These are phyloP conservation scores for Trachymyrmex septentrionalis DNA, from an alignment of 1,140 invertebrate species.

Conservation along the genomic window DNA sequence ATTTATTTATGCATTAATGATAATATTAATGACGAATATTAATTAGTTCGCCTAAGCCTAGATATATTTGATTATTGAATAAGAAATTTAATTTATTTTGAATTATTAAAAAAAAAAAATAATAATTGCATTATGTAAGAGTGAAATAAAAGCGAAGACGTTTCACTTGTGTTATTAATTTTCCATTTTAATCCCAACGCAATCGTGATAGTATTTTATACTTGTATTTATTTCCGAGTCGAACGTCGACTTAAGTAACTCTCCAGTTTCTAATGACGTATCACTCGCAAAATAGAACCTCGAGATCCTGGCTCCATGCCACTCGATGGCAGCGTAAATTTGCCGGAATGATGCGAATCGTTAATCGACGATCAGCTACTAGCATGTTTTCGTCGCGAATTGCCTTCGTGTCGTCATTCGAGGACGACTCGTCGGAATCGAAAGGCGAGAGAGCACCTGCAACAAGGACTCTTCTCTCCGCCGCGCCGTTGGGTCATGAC, in stretches of 20 bases:
- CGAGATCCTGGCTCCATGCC: conserved; percentile 21
- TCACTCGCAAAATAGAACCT: background rate
- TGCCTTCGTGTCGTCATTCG: conserved; percentile 22
- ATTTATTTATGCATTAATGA: background rate
- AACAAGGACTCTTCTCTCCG: conserved; percentile 33
- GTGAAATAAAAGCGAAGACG: background rate
- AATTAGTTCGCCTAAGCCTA: background rate
- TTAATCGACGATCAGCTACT: conserved; percentile 16
- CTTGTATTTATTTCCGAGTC: background rate
- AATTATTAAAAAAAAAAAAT: conserved; percentile 4
- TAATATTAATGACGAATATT: conserved; percentile 5
- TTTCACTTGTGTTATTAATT: background rate
- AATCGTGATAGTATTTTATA: background rate
- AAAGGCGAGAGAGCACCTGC: conserved; percentile 60
- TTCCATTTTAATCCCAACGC: background rate
- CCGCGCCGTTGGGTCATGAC: conserved; percentile 52
- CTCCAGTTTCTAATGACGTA: background rate
- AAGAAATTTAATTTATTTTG: background rate
- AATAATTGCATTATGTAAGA: background rate
- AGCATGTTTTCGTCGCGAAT: conserved; percentile 20
- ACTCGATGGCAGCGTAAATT: conserved; percentile 35
- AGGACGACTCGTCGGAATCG: conserved; percentile 48
- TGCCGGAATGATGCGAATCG: conserved; percentile 8
- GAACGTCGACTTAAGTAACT: background rate
- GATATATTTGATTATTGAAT: background rate